Base-by-base conservation (phyloP, 2,888 invertebrate genomes). In the Oasisia sp. region DNA sequence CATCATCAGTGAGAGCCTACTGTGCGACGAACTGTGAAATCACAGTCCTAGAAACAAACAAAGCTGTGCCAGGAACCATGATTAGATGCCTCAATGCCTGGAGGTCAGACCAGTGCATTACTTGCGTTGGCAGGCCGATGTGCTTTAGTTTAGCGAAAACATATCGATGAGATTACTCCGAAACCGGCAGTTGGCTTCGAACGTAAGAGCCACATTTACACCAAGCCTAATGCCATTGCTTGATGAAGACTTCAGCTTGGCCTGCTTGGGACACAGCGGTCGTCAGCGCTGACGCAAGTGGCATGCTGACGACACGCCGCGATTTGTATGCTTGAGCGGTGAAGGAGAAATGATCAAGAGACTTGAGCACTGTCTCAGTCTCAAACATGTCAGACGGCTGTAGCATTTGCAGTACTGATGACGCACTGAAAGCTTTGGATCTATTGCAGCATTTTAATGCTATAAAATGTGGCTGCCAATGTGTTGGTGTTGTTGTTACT, bases 181-280 rank as follows among this genome's bases (percentile, higher is more conserved):
- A 74, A 74, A n/a, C 74, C 27, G 74, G 27, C 74, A 5, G 74
- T n/a, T 74, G 19, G n/a, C 74, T 27, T n/a, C 14, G 74, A 27
- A n/a, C 27, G 27, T 74, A 0, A 27, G 27, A 74, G 27, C 19
- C 74, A 74, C 74, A 74, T n/a, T 19, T n/a, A 74, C 27, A 27
- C 74, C 74, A 27, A 74, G 74, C 74, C 74, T 74, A n/a, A 74
- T 74, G 74, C 74, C 74, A 74, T 74, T 74, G 74, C 74, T 27
- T 74, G 74, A n/a, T 74, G 27, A 74, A 27, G 74, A 27, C n/a
- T 74, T 74, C n/a, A 74, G 27, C 27, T 19, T 74, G 58, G 58
- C 12, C 58, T 14, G 27, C 27, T n/a, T 7, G 27, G 74, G 74
- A 7, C 74, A 74, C 74, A 74, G 14, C 27, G n/a, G 74, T 74